phyloP scores from a whole-genome alignment of 2,888 invertebrate genomes.

The Fabriciana adippe region DNA sequence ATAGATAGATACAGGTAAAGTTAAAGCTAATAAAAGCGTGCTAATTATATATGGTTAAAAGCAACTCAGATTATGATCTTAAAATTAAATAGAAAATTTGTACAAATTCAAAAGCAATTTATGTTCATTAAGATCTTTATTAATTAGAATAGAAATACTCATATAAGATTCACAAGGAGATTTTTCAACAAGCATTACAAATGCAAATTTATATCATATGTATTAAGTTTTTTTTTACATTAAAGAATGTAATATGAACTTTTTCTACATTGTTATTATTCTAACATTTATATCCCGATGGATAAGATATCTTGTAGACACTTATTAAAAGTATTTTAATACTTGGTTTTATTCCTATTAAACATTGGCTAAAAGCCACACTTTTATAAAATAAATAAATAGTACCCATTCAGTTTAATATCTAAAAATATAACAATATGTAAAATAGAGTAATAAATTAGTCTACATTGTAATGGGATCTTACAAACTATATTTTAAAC shows the following conservation, averaged over 20 bases:
- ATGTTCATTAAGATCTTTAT: slow-evolving; percentile 8
- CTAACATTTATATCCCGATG: too few species aligned
- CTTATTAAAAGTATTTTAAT: not conserved
- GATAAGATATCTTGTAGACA: too few species aligned
- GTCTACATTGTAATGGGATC: slow-evolving; percentile 5
- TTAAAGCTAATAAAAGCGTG: too few species aligned
- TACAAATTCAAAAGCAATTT: not conserved
- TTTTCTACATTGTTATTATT: too few species aligned
- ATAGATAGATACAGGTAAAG: too few species aligned
- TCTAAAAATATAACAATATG: not conserved
- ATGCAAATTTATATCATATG: not conserved
- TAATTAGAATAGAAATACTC: not conserved
- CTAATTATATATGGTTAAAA: too few species aligned
- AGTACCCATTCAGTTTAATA: slow-evolving; percentile 1
- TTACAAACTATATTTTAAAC: slow-evolving; percentile 73
- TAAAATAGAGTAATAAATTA: slow-evolving; percentile 11
- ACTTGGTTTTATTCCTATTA: slow-evolving; percentile 5
- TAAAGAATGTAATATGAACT: too few species aligned
- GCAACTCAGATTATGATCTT: not conserved
- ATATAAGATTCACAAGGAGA: slow-evolving; percentile 6
- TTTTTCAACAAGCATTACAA: not conserved
- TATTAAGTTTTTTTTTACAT: too few species aligned
- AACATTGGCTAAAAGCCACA: not conserved
- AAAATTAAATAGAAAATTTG: not conserved
- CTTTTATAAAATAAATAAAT: slow-evolving; percentile 1